These are phyloP conservation scores for Symphodus melops DNA, from an alignment of 2,113 vertebrate genomes.

Conservation along the genomic window DNA sequence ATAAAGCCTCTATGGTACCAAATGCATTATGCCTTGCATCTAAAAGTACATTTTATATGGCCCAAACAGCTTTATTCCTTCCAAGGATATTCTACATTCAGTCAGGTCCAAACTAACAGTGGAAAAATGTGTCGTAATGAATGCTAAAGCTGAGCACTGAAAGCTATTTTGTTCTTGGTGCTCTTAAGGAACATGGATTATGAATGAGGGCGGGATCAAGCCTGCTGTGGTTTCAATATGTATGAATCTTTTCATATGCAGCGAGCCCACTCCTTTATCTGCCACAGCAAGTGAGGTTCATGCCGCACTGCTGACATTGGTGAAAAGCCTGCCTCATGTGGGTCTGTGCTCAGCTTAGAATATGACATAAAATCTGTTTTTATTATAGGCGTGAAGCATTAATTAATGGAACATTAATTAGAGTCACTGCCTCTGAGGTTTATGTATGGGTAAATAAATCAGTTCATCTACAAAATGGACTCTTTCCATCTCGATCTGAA, in stretches of 20 bases:
- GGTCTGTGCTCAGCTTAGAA: constrained; percentile 12
- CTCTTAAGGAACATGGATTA: constrained; percentile 79
- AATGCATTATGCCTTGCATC: constrained; percentile 36
- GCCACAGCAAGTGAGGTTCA: constrained; percentile 69
- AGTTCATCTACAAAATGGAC: too few relatives aligned
- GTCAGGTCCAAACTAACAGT: constrained; percentile 38
- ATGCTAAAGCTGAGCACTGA: constrained; percentile 73
- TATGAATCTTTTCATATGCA: constrained; percentile 77
- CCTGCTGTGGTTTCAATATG: constrained; percentile 81
- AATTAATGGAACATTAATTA: background rate
- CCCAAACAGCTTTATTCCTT: constrained; percentile 34
- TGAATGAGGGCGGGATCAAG: constrained; percentile 68
- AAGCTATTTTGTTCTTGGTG: constrained; percentile 70
- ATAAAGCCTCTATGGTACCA: constrained; percentile 28
- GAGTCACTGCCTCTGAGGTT: too few relatives aligned
- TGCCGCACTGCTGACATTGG: constrained; percentile 48
- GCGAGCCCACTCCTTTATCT: constrained; percentile 61
- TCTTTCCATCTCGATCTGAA: too few relatives aligned
- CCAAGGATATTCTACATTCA: constrained; percentile 21
- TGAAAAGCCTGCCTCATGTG: constrained; percentile 24
- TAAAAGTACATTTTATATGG: constrained; percentile 40
- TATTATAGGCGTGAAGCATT: background rate
- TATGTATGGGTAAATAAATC: too few relatives aligned
- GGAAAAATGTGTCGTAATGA: constrained; percentile 58
- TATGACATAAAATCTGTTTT: background rate